Evolutionary conservation across 35 echinoderm and acorn worm genomes (phyloP).

Genomic region (Antedon bifida): DNA sequence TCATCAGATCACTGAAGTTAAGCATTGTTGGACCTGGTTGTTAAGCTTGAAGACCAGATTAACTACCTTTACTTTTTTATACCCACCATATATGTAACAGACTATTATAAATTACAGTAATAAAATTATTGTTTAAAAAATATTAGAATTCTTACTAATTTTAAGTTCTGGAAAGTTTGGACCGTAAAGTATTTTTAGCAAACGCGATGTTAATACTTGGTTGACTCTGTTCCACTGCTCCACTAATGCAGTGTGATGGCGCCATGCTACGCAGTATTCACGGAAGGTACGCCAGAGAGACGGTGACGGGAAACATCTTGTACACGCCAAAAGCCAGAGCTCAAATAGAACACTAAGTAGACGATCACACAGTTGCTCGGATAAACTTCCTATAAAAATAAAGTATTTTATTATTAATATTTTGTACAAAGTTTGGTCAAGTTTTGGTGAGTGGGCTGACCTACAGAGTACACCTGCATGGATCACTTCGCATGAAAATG

Average conservation of each 20-base stretch:
- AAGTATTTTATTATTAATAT: not conserved
- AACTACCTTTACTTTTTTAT: too few species aligned
- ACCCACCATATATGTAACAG: too few species aligned
- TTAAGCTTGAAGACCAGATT: too few species aligned
- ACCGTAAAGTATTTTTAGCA: conserved; percentile 74
- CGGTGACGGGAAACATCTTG: conserved; percentile 71
- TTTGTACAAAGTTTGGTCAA: not conserved
- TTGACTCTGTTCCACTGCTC: conserved; percentile 88
- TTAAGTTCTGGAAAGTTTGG: conserved; percentile 68
- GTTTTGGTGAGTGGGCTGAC: too few species aligned
- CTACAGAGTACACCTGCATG: too few species aligned
- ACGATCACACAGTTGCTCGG: conserved; percentile 89
- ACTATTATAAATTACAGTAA: too few species aligned
- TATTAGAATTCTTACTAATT: conserved; percentile 39
- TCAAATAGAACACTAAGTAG: conserved; percentile 92
- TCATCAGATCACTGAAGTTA: too few species aligned
- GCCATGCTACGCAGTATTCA: conserved; percentile 81
- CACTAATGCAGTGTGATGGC: conserved; percentile 63
- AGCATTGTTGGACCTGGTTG: not conserved
- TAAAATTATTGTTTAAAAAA: too few species aligned
- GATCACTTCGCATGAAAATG: too few species aligned
- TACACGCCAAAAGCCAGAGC: conserved; percentile 87
- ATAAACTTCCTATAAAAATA: conserved; percentile 53
- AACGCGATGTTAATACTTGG: conserved; percentile 64
- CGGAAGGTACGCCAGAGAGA: conserved; percentile 72